These are phyloP conservation scores for Pseudolycoriella hygida DNA, from an alignment of 2,888 invertebrate genomes.

Conservation along the genomic window DNA sequence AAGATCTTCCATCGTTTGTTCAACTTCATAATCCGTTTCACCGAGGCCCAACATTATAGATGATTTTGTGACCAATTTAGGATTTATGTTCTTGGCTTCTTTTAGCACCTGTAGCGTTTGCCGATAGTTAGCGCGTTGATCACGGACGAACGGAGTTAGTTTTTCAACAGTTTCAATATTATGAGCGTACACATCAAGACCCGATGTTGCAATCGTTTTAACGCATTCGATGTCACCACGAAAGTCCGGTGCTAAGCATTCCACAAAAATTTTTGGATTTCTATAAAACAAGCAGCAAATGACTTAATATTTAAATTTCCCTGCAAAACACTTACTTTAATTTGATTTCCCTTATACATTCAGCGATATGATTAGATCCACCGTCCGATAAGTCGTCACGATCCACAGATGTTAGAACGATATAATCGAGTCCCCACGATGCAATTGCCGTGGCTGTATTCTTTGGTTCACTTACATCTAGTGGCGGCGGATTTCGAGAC, in stretches of 20 bases:
- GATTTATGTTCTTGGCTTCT: constrained; percentile 63
- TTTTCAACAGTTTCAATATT: constrained; percentile 94
- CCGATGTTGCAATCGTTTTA: constrained; percentile 54
- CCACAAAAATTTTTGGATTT: constrained; percentile 75
- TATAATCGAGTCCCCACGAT: constrained; percentile 92
- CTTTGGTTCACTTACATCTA: constrained; percentile 76
- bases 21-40: constrained; percentile 74
- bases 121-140: constrained; percentile 77
- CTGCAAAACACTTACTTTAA: constrained; percentile 35
- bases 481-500: constrained; percentile 68
- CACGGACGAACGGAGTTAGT: constrained; percentile 81
- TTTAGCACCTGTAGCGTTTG: constrained; percentile 75
- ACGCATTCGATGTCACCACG: constrained; percentile 62
- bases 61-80: constrained; percentile 83
- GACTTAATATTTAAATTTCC: no score
- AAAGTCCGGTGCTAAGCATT: constrained; percentile 95
- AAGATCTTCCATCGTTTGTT: constrained; percentile 74
- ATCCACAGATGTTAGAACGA: constrained; percentile 95
- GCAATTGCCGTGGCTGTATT: constrained; percentile 87
- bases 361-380: constrained; percentile 83
- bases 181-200: constrained; percentile 93
- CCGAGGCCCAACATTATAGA: constrained; percentile 96
- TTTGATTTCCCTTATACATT: constrained; percentile 79
- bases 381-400: constrained; percentile 92
- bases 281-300: no score